These are phyloP conservation scores for Sebastes hubbsi DNA, from an alignment of 2,797 vertebrate genomes.

Conservation along the genomic window DNA sequence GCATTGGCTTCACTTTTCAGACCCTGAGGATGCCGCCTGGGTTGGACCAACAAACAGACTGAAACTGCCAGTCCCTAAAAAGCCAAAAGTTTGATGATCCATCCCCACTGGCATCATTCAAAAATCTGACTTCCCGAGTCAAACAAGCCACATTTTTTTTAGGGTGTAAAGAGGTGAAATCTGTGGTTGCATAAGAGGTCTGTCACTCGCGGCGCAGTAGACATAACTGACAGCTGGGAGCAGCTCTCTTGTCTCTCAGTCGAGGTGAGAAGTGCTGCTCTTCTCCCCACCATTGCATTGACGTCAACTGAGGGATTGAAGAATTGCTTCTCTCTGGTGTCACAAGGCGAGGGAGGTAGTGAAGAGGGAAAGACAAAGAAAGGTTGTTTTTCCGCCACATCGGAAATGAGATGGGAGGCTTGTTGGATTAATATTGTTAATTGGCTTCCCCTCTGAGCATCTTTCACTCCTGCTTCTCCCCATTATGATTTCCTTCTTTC, in stretches of 20 bases:
- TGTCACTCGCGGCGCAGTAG: constrained; percentile 4
- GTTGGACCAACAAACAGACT: neutral
- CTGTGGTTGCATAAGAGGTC: constrained; percentile 26
- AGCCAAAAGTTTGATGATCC: neutral
- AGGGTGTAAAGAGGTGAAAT: neutral
- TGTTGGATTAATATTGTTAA: neutral
- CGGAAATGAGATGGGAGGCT: neutral
- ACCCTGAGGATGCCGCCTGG: too few relatives aligned
- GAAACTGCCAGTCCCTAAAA: neutral
- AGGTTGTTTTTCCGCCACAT: constrained; percentile 4
- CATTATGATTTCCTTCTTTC: neutral
- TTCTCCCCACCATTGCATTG: constrained; percentile 5
- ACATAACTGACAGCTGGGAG: constrained; percentile 35
- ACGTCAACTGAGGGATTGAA: constrained; percentile 18
- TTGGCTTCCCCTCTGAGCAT: constrained; percentile 1
- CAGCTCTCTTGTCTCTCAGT: constrained; percentile 13
- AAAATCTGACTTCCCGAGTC: neutral
- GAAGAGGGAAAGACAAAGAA: neutral
- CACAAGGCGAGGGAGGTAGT: neutral
- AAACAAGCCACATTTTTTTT: neutral
- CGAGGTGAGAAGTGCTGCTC: constrained; percentile 40
- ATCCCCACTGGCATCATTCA: neutral
- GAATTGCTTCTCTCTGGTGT: neutral
- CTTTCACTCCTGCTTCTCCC: neutral
- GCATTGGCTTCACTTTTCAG: too few relatives aligned